Evolutionary conservation across 1,140 invertebrate genomes (phyloP).

Genomic region (Tetramorium alpestre): DNA sequence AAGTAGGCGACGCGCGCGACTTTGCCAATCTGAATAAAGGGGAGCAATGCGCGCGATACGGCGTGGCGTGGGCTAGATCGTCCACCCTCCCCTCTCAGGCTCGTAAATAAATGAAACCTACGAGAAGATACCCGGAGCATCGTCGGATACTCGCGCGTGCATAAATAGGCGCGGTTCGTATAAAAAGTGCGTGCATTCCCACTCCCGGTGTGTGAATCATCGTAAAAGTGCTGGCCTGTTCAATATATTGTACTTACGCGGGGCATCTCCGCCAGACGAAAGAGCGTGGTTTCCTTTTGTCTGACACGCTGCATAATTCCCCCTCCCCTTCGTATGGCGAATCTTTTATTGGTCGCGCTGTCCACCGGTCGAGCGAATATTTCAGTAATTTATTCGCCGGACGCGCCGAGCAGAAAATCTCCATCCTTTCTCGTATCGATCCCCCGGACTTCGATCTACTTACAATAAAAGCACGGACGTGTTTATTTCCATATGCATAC

Average conservation of each 20-base stretch:
- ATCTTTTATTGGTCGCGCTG: not conserved
- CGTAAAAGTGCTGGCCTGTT: constrained; percentile 60
- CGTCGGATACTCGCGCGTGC: constrained; percentile 31
- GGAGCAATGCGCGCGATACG: constrained; percentile 58
- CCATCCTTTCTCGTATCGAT: not conserved
- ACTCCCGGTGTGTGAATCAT: constrained; percentile 51
- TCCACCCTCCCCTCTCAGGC: constrained; percentile 23
- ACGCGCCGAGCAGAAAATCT: not conserved
- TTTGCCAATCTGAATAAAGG: constrained; percentile 59
- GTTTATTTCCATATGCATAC: not conserved
- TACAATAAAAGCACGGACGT: not conserved
- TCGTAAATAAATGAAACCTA: constrained; percentile 75
- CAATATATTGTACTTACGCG: constrained; percentile 47
- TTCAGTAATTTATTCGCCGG: not conserved
- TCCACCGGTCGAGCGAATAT: not conserved
- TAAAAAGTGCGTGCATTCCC: constrained; percentile 41
- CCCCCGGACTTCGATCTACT: not conserved
- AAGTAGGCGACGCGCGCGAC: constrained; percentile 38
- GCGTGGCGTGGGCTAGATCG: constrained; percentile 70
- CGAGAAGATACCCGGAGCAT: constrained; percentile 54
- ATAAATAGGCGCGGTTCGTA: constrained; percentile 54
- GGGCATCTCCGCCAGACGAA: constrained; percentile 12
- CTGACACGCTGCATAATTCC: constrained; percentile 26
- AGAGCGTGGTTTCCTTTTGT: constrained; percentile 32
- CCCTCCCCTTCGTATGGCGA: not conserved